These are phyloP conservation scores for Alca torda DNA, from an alignment of 2,797 vertebrate genomes.

Conservation along the genomic window DNA sequence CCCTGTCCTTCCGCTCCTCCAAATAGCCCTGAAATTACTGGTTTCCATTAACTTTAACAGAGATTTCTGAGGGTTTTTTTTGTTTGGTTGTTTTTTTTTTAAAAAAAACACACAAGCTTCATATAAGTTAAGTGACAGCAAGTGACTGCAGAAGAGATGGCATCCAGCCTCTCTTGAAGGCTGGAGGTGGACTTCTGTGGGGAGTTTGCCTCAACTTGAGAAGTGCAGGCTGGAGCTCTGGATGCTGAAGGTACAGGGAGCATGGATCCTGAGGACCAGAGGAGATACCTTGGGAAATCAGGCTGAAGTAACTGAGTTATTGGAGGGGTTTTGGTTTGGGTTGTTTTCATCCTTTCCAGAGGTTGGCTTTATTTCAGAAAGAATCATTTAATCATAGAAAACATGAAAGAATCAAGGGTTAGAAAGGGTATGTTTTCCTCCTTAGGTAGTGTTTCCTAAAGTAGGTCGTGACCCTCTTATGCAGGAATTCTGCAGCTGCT, in stretches of 20 bases:
- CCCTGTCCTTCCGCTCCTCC: not conserved
- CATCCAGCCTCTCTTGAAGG: not conserved
- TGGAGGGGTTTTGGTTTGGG: not conserved
- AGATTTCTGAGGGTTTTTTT: not conserved
- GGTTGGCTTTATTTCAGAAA: conserved; percentile 8
- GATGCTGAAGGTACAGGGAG: not conserved
- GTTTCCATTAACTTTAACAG: not conserved
- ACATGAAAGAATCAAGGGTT: conserved; percentile 13
- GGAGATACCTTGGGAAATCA: not conserved
- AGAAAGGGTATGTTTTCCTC: conserved; percentile 31
- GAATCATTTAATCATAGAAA: not conserved
- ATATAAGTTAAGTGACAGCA: not conserved
- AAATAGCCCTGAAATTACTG: not conserved
- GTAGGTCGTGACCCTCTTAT: conserved; percentile 43
- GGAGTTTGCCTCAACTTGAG: not conserved
- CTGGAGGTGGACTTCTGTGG: not conserved
- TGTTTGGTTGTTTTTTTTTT: not conserved
- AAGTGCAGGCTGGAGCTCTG: not conserved
- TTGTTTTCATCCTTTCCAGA: not conserved
- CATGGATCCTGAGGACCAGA: not conserved
- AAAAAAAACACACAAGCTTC: not conserved
- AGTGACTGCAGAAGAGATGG: not conserved
- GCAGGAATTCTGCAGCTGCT: conserved; percentile 56
- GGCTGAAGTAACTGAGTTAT: not conserved
- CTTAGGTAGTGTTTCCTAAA: conserved; percentile 43